phyloP scores from a whole-genome alignment of 2,888 invertebrate species.

The Polydrusus pterygomalis region DNA sequence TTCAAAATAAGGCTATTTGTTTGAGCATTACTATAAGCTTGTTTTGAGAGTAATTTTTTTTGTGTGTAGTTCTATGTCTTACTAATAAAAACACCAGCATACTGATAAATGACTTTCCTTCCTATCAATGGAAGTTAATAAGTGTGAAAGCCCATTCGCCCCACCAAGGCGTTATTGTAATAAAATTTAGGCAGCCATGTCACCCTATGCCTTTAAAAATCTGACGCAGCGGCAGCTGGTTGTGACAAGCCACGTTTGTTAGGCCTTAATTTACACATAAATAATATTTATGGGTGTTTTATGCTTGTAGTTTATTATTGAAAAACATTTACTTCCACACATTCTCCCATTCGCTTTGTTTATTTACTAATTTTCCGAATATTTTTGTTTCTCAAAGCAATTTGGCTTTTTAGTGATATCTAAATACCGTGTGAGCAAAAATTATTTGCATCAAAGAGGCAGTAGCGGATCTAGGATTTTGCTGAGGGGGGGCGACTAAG shows the following conservation, averaged over 20 bases:
- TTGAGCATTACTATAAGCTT: no score
- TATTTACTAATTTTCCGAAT: no score
- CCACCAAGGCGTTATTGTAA: background rate
- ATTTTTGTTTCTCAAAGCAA: no score
- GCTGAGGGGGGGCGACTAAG: no score
- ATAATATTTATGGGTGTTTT: slow-evolving; percentile 28
- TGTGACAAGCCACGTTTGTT: slow-evolving; percentile 46
- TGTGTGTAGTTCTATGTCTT: no score
- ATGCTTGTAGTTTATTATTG: slow-evolving; percentile 15
- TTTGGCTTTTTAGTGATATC: no score
- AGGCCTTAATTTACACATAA: slow-evolving; percentile 38
- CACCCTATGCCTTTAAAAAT: slow-evolving; percentile 31
- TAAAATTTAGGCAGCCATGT: slow-evolving; percentile 5
- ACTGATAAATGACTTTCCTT: slow-evolving; percentile 3
- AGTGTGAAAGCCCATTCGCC: background rate
- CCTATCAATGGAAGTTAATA: background rate
- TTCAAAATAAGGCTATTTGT: no score
- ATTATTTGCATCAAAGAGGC: no score
- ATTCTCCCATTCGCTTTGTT: no score
- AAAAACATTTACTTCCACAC: background rate
- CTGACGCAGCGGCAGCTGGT: slow-evolving; percentile 42
- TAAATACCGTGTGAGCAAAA: no score
- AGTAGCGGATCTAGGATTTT: no score
- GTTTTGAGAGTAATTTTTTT: no score
- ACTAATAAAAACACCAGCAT: slow-evolving; percentile 1